Base-by-base conservation (phyloP, 1,140 invertebrate genomes). In the Neuroterus valhalla region DNA sequence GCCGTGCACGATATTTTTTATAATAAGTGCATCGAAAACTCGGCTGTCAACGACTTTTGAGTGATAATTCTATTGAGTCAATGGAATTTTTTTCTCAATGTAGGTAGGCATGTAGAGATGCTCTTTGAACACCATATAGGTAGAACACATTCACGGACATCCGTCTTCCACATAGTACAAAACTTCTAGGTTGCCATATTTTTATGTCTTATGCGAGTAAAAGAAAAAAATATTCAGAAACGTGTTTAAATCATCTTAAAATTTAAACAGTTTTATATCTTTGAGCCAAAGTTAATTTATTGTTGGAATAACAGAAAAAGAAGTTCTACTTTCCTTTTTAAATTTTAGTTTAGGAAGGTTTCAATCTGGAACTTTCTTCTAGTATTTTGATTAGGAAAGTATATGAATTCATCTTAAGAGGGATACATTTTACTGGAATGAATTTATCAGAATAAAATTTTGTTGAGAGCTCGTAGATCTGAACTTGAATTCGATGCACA, bases 81-180 rank as follows among this genome's bases (percentile, higher is more conserved):
- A 55, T 55, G 52, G 26, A 55, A 55, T 55, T 10, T 55, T 55
- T 23, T 55, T 50, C 6, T n/a, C 14, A 23, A 14, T 23, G 3
- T 10, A 11, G 19, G 14, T 31, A 14, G 21, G 14, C 21, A 1
- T 26, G 23, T 4, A 55, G 17, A 50, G 21, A 48, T 11, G 11
- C 21, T 21, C 17, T 50, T 17, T 17, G 11, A 50, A 19, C 19
- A 50, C 48, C 17, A 19, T 21, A 19, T 50, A 19, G 15, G 6
- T 43, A 11, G 48, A 72, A 72, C n/a, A 76, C 66, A 55, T 52
- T 74, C 42, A 79, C 77, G 68, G 79, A 76, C 55, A 82, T 73
- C 82, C 80, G 86, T 88, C 86, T 88, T 88, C 86, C 85, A 84
- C 81, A 81, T 84, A 86, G 87, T 87, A 87, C 86, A 87, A 88